These are phyloP conservation scores for Cryptotis parvus DNA, from an alignment of 2,113 vertebrate genomes.

Conservation along the genomic window DNA sequence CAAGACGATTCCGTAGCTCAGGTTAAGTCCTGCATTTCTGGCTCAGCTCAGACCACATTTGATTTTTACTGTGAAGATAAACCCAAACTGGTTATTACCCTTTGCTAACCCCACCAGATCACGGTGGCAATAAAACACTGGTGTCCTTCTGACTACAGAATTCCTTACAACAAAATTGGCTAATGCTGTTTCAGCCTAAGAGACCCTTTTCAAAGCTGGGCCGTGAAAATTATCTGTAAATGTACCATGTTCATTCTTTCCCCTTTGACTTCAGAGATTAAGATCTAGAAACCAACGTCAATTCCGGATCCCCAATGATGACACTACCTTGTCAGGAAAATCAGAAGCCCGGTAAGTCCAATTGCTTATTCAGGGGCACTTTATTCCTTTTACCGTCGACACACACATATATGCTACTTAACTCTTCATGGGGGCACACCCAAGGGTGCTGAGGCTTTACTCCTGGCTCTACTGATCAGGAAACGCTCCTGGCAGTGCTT, in stretches of 20 bases:
- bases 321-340: neutral
- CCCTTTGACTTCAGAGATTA: slow-evolving; percentile 3
- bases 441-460: too few relatives aligned
- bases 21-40: slow-evolving; percentile 40
- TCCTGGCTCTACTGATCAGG: too few relatives aligned
- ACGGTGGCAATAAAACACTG: slow-evolving; percentile 43
- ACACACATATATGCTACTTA: neutral
- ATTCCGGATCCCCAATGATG: slow-evolving; percentile 1
- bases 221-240: slow-evolving; percentile 43
- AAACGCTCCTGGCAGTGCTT: too few relatives aligned
- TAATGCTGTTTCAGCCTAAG: slow-evolving; percentile 44
- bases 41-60: neutral
- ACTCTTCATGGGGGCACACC: too few relatives aligned
- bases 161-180: slow-evolving; percentile 34
- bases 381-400: neutral
- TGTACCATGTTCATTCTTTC: slow-evolving; percentile 20
- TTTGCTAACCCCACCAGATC: slow-evolving; percentile 58
- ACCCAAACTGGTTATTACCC: slow-evolving; percentile 59
- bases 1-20: neutral
- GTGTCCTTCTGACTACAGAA: slow-evolving; percentile 31
- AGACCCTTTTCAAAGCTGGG: slow-evolving; percentile 36
- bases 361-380: neutral
- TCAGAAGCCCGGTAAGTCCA: neutral
- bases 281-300: slow-evolving; percentile 29
- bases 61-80: slow-evolving; percentile 64